phyloP scores from a whole-genome alignment of 35 echinoderm and acorn worm species.

The Patiria miniata region DNA sequence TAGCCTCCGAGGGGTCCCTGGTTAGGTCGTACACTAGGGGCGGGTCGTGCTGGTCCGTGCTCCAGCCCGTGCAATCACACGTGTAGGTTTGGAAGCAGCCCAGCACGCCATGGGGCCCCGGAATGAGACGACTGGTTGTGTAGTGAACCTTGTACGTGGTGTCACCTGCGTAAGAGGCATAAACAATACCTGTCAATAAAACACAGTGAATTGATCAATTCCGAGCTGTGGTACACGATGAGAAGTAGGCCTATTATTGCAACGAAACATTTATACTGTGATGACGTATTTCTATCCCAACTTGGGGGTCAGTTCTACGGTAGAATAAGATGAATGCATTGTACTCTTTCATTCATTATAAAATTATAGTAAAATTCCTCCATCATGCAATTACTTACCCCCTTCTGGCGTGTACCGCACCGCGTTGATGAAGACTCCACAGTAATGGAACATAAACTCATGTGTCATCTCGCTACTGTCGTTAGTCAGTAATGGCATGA shows the following conservation, averaged over 20 bases:
- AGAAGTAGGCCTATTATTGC: too few species aligned
- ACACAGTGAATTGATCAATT: neutral
- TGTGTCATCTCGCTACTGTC: conserved; percentile 51
- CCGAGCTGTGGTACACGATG: too few species aligned
- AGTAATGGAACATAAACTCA: conserved; percentile 93
- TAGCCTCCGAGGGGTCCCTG: conserved; percentile 65
- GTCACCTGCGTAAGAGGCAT: neutral
- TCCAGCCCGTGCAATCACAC: conserved; percentile 61
- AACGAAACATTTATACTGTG: too few species aligned
- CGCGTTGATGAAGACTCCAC: conserved; percentile 74
- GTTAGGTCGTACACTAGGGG: conserved; percentile 78
- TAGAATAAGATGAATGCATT: neutral
- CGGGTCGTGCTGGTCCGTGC: conserved; percentile 63
- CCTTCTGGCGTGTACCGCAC: conserved; percentile 70
- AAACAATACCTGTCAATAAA: neutral
- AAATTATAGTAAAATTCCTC: neutral
- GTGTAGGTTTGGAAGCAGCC: conserved; percentile 82
- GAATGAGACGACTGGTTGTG: conserved; percentile 51
- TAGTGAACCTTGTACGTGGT: conserved; percentile 74
- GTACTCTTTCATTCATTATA: neutral
- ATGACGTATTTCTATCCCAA: too few species aligned
- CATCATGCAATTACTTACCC: too few species aligned
- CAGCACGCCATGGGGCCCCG: conserved; percentile 62
- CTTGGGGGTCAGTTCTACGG: too few species aligned
- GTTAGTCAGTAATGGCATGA: conserved; percentile 54